These are phyloP conservation scores for Nestor notabilis DNA, from an alignment of 2,113 vertebrate genomes.

Conservation along the genomic window DNA sequence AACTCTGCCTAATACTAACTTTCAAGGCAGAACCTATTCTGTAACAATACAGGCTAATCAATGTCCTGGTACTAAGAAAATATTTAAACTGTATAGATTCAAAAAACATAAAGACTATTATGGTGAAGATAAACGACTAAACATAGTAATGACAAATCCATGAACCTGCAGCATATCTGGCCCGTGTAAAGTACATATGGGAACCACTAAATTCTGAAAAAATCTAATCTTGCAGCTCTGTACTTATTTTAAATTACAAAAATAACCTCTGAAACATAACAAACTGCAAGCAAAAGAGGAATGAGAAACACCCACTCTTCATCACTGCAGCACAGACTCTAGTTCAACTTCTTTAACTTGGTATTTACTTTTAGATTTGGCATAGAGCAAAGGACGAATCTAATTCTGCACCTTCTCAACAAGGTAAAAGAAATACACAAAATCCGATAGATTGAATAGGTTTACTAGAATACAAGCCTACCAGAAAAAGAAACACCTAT, in stretches of 20 bases:
- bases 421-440: background rate
- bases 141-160: background rate
- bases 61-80: background rate
- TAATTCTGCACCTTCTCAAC: background rate
- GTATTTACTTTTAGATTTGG: background rate
- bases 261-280: background rate
- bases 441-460: background rate
- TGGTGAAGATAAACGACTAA: background rate
- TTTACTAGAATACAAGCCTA: background rate
- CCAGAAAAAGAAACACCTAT: background rate
- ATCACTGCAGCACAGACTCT: background rate
- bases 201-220: background rate
- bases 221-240: background rate
- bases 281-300: background rate
- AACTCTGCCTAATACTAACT: background rate
- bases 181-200: background rate
- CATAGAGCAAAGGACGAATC: background rate
- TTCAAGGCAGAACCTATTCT: background rate
- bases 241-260: background rate
- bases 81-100: background rate
- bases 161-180: background rate
- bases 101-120: background rate
- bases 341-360: background rate
- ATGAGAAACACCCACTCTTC: background rate
- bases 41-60: rapidly evolving